Base-by-base conservation (phyloP, 2,797 vertebrate genomes). In the Pteronotus mesoamericanus region DNA sequence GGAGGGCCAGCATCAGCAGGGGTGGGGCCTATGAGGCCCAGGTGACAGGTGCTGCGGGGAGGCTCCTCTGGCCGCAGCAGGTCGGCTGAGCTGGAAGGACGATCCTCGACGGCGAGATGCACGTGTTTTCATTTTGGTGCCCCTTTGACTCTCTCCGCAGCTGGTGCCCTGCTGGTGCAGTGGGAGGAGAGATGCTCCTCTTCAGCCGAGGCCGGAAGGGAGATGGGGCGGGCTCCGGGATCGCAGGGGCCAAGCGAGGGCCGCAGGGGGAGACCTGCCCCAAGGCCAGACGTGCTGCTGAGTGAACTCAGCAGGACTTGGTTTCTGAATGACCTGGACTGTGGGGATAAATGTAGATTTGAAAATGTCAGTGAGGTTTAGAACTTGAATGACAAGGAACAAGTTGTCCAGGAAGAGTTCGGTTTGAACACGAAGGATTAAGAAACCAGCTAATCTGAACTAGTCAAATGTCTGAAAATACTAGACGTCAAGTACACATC, bases 211-310 rank as follows among this genome's bases (percentile, higher is more conserved):
- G 14, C 12, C 14, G 0, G 19, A 61, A 3, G 24, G 74, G 42
- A 24, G 21, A 5, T 71, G 0, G 2, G 29, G 9, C 55, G 46
- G 29, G 48, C 7, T 0, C 7, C 3, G 51, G 51, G 37, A 32
- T 6, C 3, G 46, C 18, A 7, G 79, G 26, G 53, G 39, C 42
- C 7, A 10, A 37, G 18, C 16, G 4, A 26, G 12, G 9, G 82
- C 72, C 61, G 22, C 34, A 2, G 26, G 15, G 29, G 8, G 21
- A 32, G 34, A n/a, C 5, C 3, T 0, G 0, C 29, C 51, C 55
- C 1, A 2, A 68, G 9, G 22, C 34, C 42, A 71, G 26, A 34
- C 0, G 4, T 0, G 4, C 12, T n/a, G 0, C 1, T 26, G 21
- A 34, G 32, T 39, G 10, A 24, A 57, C 15, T 1, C 59, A 9